Evolutionary conservation across 2,888 invertebrate species (phyloP), one percentile per base, ranked within the genome.

Genomic region (Leptopterna dolabrata): DNA sequence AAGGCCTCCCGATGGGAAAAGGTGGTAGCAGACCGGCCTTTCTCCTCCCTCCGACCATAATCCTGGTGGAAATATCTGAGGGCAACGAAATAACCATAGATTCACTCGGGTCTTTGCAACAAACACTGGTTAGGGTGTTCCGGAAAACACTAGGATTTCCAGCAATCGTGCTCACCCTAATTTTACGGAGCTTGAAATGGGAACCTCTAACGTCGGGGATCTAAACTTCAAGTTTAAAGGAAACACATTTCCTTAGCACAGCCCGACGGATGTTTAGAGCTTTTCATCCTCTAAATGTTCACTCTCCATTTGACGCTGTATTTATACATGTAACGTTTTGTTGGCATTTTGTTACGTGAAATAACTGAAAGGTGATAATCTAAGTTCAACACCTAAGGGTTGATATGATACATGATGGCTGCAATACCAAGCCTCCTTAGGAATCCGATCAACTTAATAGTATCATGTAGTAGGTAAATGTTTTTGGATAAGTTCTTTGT

Each of bases 91-190:
- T 41, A 76, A 76, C 73, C 30, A 29, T 76, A 41, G 73, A 76
- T 76, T 76, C 73, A 19, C 73, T 36, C 30, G 6, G 16, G 41
- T 76, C 41, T 76, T 41, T 16, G 73, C 41, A 36, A 76, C 73
- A 76, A 76, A 76, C 73, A n/a, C 73, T 41, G 41, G 73, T 76
- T 76, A 76, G 36, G 19, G 73, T 16, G 36, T 63, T 63, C 63
- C 19, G 19, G 63, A 63, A 63, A 16, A 63, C 63, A 55, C 63
- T 24, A 24, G 63, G 63, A 63, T 63, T 63, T 24, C 63, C 24
- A 63, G 63, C 63, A 19, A 63, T 63, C 63, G 63, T 63, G 63
- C 63, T 63, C 63, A 63, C 63, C 63, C 63, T 63, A 63, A 63
- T 63, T 63, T 63, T 63, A 63, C 63, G 63, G 63, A 11, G 11